phyloP scores from a whole-genome alignment of 2,797 vertebrate genomes.

The Euphonia xanthogaster region DNA sequence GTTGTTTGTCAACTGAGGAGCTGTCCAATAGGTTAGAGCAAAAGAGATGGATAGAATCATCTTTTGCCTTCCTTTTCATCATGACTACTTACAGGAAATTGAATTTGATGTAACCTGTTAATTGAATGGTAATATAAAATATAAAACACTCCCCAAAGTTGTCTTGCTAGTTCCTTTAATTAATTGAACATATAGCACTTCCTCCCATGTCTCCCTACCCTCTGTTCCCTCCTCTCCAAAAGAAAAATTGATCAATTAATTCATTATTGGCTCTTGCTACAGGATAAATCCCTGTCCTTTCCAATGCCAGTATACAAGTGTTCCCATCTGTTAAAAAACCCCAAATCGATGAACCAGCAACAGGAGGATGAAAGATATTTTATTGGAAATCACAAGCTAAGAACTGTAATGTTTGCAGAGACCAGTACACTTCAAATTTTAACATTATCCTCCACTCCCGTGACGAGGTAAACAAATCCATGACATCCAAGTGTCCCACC shows the following conservation, averaged over 20 bases:
- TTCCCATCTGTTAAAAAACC: background rate
- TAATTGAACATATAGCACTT: background rate
- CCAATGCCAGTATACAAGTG: background rate
- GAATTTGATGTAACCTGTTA: background rate
- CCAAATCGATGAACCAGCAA: background rate
- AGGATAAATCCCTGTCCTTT: background rate
- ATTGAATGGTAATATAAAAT: background rate
- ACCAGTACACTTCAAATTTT: background rate
- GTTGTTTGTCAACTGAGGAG: background rate
- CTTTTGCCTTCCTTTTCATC: background rate
- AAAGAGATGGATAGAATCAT: background rate
- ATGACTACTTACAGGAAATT: background rate
- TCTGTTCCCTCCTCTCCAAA: background rate
- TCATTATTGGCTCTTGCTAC: background rate
- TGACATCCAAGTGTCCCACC: rapidly evolving
- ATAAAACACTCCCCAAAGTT: background rate
- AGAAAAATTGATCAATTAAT: background rate
- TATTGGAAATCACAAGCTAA: background rate
- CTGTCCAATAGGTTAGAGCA: background rate
- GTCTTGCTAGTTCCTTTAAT: background rate
- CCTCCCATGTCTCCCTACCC: background rate
- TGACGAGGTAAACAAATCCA: background rate
- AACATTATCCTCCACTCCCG: background rate
- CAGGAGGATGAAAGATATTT: background rate
- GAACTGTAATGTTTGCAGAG: background rate